phyloP scores from a whole-genome alignment of 2,797 vertebrate species.

The Vireo griseus region DNA sequence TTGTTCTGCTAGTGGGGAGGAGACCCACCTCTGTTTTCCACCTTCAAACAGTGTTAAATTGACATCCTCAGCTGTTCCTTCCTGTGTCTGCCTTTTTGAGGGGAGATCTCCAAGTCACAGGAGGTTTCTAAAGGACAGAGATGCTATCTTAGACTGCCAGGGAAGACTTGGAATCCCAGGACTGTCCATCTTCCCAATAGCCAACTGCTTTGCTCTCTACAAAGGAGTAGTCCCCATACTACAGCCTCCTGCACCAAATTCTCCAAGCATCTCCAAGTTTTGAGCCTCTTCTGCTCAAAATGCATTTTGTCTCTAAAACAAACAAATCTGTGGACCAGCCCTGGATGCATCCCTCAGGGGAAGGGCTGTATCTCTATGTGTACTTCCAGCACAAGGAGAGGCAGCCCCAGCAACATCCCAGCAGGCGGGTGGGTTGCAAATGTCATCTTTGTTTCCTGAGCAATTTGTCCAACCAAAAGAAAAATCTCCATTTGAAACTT shows the following conservation, averaged over 20 bases:
- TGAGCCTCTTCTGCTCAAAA: neutral
- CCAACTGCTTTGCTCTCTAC: neutral
- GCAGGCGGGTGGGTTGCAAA: rapidly evolving
- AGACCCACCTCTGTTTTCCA: neutral
- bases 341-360: neutral
- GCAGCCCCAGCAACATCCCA: neutral
- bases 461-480: neutral
- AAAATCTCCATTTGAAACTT: neutral
- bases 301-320: neutral
- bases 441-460: neutral
- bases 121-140: neutral
- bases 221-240: neutral
- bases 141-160: neutral
- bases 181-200: neutral
- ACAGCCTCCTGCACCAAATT: neutral
- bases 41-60: neutral
- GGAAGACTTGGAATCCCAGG: neutral
- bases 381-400: neutral
- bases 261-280: neutral
- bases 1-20: neutral
- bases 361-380: neutral
- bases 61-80: neutral
- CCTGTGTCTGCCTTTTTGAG: neutral
- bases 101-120: neutral
- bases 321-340: neutral